Evolutionary conservation across 2,113 vertebrate genomes (phyloP), one percentile per base, ranked within the genome.

Genomic region (Nesogale talazaci): DNA sequence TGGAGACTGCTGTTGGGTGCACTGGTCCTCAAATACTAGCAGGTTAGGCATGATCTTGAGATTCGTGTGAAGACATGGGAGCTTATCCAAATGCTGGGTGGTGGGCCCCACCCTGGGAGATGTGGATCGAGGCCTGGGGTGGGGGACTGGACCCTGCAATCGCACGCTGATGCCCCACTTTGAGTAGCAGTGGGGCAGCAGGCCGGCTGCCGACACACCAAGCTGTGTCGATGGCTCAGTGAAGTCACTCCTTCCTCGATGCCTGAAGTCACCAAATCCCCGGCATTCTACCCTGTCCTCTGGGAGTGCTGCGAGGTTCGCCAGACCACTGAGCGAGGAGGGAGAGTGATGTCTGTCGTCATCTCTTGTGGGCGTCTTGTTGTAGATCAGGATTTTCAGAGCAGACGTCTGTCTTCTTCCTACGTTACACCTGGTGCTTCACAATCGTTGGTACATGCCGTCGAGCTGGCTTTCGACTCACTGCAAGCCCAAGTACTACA

Each of bases 341-440:
- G 2, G 46, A 52, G 46, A 52, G 46, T 52, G 10, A 52, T 52
- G 46, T 9, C 14, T 52, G 46, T 52, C 10, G 46, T 52, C 46
- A 52, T 52, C 46, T 52, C 9, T 52, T 52, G 9, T 52, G 46
- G 46, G 10, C 10, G 46, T 52, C 46, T 65, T 23, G 79, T 7
- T 36, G 75, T n/a, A 2, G 36, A 46, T 95, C 34, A 36, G 12
- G n/a, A 16, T 76, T 83, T 93, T 92, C 61, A 94, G 81, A 84
- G 89, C 42, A 75, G 89, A 52, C 42, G 31, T 46, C 9, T 17
- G 14, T 76, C 56, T 59, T 76, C n/a, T 20, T 79, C 40, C 46
- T 83, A 31, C 36, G 31, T 15, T 12, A 84, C 8, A 88, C 36
- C 61, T 40, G 90, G 88, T 12, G 9, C 46, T 52, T 52, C 9